Evolutionary conservation across 2,797 vertebrate species (phyloP).

Genomic region (Coreius guichenoti): DNA sequence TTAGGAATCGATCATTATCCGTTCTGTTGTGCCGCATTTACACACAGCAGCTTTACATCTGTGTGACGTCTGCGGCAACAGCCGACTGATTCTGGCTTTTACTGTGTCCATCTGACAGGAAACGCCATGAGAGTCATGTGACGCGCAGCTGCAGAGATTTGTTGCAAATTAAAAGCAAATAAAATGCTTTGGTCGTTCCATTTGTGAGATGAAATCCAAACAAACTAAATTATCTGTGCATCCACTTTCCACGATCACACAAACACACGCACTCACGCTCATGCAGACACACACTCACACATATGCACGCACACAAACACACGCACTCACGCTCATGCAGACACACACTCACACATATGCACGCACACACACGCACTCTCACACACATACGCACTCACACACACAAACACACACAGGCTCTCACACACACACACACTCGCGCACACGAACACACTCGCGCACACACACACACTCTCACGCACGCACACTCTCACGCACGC

Average conservation of each 20-base stretch:
- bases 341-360: too few species aligned
- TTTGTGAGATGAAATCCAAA: constrained; percentile 2
- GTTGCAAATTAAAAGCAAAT: constrained; percentile 28
- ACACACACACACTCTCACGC: too few species aligned
- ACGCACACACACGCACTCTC: fast-evolving
- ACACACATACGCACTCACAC: background rate
- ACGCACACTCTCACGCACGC: background rate
- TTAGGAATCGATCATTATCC: background rate
- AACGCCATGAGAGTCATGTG: background rate
- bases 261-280: background rate
- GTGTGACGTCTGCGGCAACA: background rate
- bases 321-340: background rate
- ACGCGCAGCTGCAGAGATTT: background rate
- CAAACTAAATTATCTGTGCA: background rate
- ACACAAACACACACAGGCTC: too few species aligned
- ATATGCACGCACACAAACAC: too few species aligned
- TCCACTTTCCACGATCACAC: background rate
- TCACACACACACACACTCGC: too few species aligned
- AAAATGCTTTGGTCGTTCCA: background rate
- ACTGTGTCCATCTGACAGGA: background rate
- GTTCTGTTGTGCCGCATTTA: background rate
- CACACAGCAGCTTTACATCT: background rate
- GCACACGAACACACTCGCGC: too few species aligned
- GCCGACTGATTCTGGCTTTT: background rate
- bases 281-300: too few species aligned